Evolutionary conservation across 2,888 invertebrate species (phyloP), one percentile per base, ranked within the genome.

Genomic region (Limnephilus marmoratus): DNA sequence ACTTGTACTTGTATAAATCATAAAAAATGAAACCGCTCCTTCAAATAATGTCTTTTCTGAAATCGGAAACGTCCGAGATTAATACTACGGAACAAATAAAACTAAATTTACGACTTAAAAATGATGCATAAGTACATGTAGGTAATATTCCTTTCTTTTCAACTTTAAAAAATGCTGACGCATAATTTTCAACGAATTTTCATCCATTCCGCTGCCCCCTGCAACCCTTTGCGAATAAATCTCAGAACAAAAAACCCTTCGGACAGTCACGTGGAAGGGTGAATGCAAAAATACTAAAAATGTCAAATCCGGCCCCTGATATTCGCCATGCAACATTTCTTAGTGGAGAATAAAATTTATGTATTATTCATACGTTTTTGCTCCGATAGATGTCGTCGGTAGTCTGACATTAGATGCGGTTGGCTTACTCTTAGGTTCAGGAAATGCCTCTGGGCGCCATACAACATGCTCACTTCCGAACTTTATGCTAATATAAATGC

Each of bases 311-410:
- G 91, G 88, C 49, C 88, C 53, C 86, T 31, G 68, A 91, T 87
- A 91, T 82, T 92, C 90, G 90, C 92, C 31, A 90, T 45, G 92
- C 89, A 81, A 91, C 91, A 89, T 92, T 91, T 90, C 53, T 80
- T 82, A 31, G 85, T 31, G 49, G 87, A 68, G 68, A 68, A 49
- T 49, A 49, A 49, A 49, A 68, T 68, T 68, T 68, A 68, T 92
- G 92, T 89, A 92, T 92, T 87, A 92, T 92, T 92, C 92, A 92
- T 92, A 91, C 68, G 86, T 92, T 92, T 90, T 88, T 90, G 92
- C 92, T 37, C 45, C 92, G 91, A 81, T 89, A 92, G 92, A 92
- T 92, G 89, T 83, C 92, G 85, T 34, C 91, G 85, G 86, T 90
- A 37, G 86, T 82, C 85, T 81, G 68, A 53, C 49, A 87, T 87